Conservation (phyloP, 2,888 invertebrate genomes). For the Cerastis rubricosa region DNA sequence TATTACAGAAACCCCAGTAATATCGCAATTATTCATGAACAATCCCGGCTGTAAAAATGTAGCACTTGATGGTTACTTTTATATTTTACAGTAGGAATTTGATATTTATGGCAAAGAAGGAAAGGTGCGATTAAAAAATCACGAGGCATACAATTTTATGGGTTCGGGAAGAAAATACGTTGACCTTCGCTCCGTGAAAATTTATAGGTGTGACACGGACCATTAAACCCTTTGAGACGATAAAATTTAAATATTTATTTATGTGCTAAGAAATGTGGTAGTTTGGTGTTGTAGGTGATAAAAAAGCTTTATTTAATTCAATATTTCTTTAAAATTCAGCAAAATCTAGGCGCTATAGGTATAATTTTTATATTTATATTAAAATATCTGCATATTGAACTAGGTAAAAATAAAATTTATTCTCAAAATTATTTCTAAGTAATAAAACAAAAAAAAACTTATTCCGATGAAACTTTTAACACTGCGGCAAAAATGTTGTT, state of each 20-base stretch:
- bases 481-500: not conserved
- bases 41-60: not conserved
- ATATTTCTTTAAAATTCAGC: not conserved
- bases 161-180: slow-evolving; percentile 6
- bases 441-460: not conserved
- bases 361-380: not conserved
- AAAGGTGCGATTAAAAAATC: slow-evolving; percentile 27
- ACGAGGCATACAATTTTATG: slow-evolving; percentile 17
- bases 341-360: not conserved
- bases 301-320: not conserved
- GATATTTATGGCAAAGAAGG: slow-evolving; percentile 5
- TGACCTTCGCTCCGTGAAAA: slow-evolving; percentile 7
- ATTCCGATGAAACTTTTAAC: not conserved
- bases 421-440: not conserved
- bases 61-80: not conserved
- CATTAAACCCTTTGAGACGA: slow-evolving; percentile 39
- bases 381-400: not conserved
- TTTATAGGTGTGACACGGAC: slow-evolving; percentile 35
- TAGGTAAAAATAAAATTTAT: not conserved
- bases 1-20: not conserved
- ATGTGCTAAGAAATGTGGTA: slow-evolving; percentile 1
- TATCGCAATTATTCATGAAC: not conserved
- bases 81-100: not conserved
- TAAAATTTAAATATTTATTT: slow-evolving; percentile 48
- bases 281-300: not conserved